Evolutionary conservation across 1,140 invertebrate genomes (phyloP).

Genomic region (Pissodes strobi): DNA sequence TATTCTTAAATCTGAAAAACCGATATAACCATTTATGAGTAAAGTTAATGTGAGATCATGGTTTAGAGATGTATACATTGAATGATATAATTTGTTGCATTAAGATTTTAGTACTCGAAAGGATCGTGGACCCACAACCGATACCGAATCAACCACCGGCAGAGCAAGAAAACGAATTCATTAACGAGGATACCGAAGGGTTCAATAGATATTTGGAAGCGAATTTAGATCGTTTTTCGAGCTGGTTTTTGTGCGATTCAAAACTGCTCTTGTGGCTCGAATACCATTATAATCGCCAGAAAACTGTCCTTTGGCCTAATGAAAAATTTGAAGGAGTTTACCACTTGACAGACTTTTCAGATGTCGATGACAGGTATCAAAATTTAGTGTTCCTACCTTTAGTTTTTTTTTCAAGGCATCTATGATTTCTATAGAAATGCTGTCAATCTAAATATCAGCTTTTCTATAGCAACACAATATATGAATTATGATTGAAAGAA

Average conservation of each 20-base stretch:
- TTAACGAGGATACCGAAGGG: slow-evolving; percentile 1
- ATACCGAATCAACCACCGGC: not conserved
- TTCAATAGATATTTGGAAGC: slow-evolving; percentile 11
- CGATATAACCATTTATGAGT: too few relatives aligned
- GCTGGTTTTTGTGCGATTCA: slow-evolving; percentile 9
- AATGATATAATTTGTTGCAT: too few relatives aligned
- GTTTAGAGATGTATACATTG: too few relatives aligned
- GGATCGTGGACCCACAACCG: not conserved
- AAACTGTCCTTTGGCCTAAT: slow-evolving; percentile 25
- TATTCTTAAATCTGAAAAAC: too few relatives aligned
- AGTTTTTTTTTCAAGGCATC: too few relatives aligned
- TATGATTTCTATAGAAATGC: too few relatives aligned
- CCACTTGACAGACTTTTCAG: slow-evolving; percentile 7
- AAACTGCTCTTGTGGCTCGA: slow-evolving; percentile 37
- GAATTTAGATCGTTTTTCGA: not conserved
- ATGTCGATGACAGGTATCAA: slow-evolving; percentile 11
- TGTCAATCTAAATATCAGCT: too few relatives aligned
- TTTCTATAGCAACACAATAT: too few relatives aligned
- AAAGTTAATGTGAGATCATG: too few relatives aligned
- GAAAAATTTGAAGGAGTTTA: not conserved
- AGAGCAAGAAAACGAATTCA: slow-evolving; percentile 19
- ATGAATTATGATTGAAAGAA: too few relatives aligned
- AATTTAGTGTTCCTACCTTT: too few relatives aligned
- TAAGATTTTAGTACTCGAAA: slow-evolving; percentile 8
- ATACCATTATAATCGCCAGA: slow-evolving; percentile 38